These are phyloP conservation scores for Cerastoderma edule DNA, from an alignment of 2,888 invertebrate species.

Conservation along the genomic window DNA sequence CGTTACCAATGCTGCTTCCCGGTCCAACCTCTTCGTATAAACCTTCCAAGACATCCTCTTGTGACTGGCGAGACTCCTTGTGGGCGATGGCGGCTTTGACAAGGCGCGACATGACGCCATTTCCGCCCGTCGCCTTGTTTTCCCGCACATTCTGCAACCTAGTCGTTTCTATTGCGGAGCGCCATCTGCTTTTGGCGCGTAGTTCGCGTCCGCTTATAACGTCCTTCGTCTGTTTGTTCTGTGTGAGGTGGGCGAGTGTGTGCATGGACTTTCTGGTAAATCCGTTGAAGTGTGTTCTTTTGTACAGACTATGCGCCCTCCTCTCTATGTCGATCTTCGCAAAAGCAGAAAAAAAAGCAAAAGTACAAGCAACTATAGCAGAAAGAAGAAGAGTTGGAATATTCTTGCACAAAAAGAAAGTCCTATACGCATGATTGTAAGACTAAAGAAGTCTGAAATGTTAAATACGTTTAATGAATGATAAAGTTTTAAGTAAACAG, in stretches of 20 bases:
- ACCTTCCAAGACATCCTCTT: not conserved
- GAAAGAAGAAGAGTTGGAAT: too few species aligned
- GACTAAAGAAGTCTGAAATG: too few species aligned
- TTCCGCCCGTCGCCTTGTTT: not conserved
- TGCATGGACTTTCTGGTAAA: not conserved
- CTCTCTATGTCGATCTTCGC: not conserved
- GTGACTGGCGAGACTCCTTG: not conserved
- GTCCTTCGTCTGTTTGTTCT: not conserved
- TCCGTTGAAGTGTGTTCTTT: not conserved
- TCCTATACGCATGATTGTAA: too few species aligned
- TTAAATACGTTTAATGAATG: too few species aligned
- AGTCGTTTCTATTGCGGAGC: not conserved
- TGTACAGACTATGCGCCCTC: not conserved
- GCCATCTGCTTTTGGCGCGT: not conserved
- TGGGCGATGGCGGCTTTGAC: not conserved
- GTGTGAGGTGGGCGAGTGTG: not conserved
- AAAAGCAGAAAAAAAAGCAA: not conserved
- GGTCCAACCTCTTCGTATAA: not conserved
- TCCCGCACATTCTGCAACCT: not conserved
- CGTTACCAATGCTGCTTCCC: not conserved
- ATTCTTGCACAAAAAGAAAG: too few species aligned
- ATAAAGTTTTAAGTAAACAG: too few species aligned
- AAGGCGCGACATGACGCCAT: not conserved
- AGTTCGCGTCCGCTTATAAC: not conserved
- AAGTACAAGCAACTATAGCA: too few species aligned